Percentiles rank a stretch among this genome's conserved stretches.
These are phyloP conservation scores for Dasypolia templi DNA, from an alignment of 2,888 invertebrate genomes.

Conservation along the genomic window DNA sequence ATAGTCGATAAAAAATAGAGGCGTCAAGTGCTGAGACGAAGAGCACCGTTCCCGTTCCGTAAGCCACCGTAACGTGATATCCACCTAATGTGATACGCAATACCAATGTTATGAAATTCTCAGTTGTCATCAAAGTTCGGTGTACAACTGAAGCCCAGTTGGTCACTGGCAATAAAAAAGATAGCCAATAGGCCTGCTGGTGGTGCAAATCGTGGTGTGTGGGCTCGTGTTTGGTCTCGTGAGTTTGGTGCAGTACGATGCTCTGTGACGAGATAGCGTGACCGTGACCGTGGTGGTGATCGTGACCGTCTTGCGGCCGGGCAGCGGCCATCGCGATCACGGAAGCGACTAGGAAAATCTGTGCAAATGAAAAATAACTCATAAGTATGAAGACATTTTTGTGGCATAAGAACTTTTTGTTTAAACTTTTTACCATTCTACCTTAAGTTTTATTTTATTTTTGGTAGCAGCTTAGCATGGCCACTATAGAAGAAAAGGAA, in stretches of 20 bases:
- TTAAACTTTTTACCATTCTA: not conserved
- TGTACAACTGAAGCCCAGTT: too few species aligned
- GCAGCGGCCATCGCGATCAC: constrained; percentile 50
- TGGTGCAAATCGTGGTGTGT: constrained; percentile 19
- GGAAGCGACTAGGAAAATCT: constrained; percentile 37
- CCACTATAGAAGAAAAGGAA: too few species aligned
- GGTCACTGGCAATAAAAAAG: too few species aligned
- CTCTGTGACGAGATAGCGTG: constrained; percentile 73
- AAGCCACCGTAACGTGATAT: too few species aligned
- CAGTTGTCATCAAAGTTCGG: too few species aligned
- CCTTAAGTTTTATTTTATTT: not conserved
- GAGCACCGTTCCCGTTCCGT: too few species aligned
- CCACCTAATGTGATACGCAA: too few species aligned
- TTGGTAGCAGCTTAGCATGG: too few species aligned
- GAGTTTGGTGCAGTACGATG: constrained; percentile 72
- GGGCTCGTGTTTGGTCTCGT: constrained; percentile 42
- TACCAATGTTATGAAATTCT: too few species aligned
- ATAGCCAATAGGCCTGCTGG: not conserved
- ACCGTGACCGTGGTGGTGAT: constrained; percentile 56
- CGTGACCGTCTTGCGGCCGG: constrained; percentile 58
- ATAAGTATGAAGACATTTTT: not conserved
- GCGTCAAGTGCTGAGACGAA: too few species aligned
- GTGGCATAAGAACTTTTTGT: not conserved
- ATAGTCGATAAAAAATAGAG: too few species aligned
- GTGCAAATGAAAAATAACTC: not conserved